Conservation (phyloP, 2,113 vertebrate genomes). For the Anas platyrhynchos region DNA sequence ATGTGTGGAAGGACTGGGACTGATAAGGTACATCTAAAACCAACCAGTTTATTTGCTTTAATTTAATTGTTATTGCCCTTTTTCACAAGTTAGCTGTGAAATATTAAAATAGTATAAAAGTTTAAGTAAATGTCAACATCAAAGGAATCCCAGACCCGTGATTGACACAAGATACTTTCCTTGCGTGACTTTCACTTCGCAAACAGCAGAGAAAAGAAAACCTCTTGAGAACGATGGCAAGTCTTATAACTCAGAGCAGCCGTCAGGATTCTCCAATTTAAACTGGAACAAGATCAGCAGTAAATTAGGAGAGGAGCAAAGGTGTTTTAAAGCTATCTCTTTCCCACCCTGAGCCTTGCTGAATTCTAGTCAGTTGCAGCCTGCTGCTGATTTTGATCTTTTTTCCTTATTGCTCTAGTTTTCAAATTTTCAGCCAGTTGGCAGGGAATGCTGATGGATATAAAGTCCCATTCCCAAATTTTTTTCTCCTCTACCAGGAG, state of each 20-base stretch:
- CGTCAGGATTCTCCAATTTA: slow-evolving; percentile 13
- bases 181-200: neutral
- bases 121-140: slow-evolving; percentile 44
- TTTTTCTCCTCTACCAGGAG: neutral
- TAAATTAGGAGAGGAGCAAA: slow-evolving; percentile 36
- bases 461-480: neutral
- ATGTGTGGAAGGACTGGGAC: neutral
- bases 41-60: slow-evolving; percentile 41
- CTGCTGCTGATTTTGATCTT: neutral
- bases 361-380: neutral
- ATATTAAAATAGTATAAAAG: slow-evolving; percentile 40
- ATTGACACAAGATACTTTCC: slow-evolving; percentile 18
- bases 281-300: slow-evolving; percentile 5
- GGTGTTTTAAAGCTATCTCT: slow-evolving; percentile 9
- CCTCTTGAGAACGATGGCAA: slow-evolving; percentile 7
- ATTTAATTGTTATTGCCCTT: slow-evolving; percentile 42
- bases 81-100: slow-evolving; percentile 24
- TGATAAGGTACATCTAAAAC: slow-evolving; percentile 33
- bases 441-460: neutral
- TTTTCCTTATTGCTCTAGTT: neutral
- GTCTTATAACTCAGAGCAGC: slow-evolving; percentile 32
- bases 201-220: slow-evolving; percentile 46
- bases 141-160: slow-evolving; percentile 16
- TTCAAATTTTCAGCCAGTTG: neutral
- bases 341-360: neutral